Evolutionary conservation across 2,113 vertebrate genomes (phyloP).

Genomic region (Amblyornis subalaris): DNA sequence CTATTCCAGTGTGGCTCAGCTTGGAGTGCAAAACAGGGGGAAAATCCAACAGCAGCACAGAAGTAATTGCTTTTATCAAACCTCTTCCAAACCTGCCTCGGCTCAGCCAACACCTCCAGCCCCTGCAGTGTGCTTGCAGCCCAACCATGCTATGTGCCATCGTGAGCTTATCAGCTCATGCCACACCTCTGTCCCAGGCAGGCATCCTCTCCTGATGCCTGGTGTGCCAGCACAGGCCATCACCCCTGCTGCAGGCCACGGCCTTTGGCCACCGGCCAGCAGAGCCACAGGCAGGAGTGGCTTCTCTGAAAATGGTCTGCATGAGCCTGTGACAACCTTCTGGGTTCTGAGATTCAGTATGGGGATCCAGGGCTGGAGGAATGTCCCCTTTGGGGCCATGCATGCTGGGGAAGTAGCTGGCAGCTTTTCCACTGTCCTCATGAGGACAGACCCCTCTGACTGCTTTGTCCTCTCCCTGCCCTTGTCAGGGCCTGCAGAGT

Average conservation of each 20-base stretch:
- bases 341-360: neutral
- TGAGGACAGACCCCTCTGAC: neutral
- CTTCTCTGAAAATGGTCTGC: neutral
- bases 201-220: neutral
- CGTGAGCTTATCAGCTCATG: neutral
- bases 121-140: neutral
- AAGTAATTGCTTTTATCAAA: neutral
- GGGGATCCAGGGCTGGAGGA: neutral
- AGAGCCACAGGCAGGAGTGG: neutral
- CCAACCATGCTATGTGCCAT: accelerated
- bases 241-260: neutral
- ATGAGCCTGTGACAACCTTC: neutral
- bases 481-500: neutral
- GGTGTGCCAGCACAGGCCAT: neutral
- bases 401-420: neutral
- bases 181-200: neutral
- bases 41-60: neutral
- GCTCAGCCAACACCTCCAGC: neutral
- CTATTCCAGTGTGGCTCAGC: neutral
- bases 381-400: neutral
- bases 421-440: neutral
- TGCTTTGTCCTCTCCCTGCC: neutral
- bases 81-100: neutral
- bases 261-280: neutral
- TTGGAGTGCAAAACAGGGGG: neutral